A percentile compares a stretch with the other conserved stretches of the same genome.
Evolutionary conservation across 2,888 invertebrate genomes (phyloP).

Genomic region (Omphaloscelis lunosa): DNA sequence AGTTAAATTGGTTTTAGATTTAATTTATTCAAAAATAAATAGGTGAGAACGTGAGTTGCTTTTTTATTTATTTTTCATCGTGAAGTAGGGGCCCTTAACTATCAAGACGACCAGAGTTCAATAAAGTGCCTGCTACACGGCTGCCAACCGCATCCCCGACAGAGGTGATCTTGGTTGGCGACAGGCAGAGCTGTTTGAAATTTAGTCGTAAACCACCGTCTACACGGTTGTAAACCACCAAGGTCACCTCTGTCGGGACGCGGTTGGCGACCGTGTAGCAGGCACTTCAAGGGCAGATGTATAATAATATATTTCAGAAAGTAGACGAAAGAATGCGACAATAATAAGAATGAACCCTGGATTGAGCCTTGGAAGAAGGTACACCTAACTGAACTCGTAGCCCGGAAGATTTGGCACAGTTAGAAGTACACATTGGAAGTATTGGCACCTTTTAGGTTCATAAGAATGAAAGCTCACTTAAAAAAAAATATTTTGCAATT

Average conservation of each 20-base stretch:
- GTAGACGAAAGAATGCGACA: not conserved
- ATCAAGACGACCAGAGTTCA: too few species aligned
- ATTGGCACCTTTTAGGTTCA: not conserved
- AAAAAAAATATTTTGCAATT: too few species aligned
- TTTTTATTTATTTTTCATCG: not conserved
- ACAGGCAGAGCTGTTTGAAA: too few species aligned
- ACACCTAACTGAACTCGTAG: not conserved
- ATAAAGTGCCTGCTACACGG: too few species aligned
- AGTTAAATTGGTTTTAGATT: constrained; percentile 67
- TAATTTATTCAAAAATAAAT: constrained; percentile 72
- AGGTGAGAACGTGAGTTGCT: constrained; percentile 40
- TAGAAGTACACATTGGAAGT: not conserved
- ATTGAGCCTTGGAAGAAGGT: constrained; percentile 5
- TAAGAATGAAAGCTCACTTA: not conserved
- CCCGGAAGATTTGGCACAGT: not conserved
- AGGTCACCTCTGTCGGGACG: too few species aligned
- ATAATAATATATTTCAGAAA: too few species aligned
- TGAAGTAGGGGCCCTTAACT: not conserved
- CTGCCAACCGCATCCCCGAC: too few species aligned
- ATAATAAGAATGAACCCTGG: constrained; percentile 1
- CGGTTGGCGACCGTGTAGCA: too few species aligned
- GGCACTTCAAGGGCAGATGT: too few species aligned
- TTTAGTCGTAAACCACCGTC: too few species aligned
- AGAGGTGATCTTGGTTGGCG: too few species aligned
- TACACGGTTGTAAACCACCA: too few species aligned